A percentile compares a stretch with the other conserved stretches of the same genome.
Evolutionary conservation across 2,888 invertebrate genomes (phyloP).

Genomic region (Drosophila nigricruria): DNA sequence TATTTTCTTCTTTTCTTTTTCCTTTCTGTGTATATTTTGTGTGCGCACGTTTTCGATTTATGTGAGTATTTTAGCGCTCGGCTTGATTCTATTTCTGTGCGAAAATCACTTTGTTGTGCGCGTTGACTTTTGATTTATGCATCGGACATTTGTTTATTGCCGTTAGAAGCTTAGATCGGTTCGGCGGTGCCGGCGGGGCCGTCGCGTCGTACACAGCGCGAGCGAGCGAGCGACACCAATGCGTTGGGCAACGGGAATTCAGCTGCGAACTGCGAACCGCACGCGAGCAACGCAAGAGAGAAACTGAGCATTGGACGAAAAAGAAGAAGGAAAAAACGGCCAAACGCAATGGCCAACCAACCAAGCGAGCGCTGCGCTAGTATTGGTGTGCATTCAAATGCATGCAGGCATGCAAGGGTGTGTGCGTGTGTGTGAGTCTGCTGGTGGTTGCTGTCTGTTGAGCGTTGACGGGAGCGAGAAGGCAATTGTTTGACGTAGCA

Average conservation of each 20-base stretch:
- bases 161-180: conserved; percentile 14
- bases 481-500: conserved; percentile 19
- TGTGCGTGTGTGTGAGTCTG: conserved; percentile 19
- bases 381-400: conserved; percentile 30
- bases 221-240: conserved; percentile 27
- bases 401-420: neutral
- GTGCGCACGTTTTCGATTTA: conserved; percentile 57
- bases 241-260: conserved; percentile 10
- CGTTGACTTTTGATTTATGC: conserved; percentile 60
- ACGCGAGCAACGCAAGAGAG: conserved; percentile 64
- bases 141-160: conserved; percentile 63
- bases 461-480: conserved; percentile 43
- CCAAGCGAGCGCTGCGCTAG: conserved; percentile 36
- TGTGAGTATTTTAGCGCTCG: conserved; percentile 41
- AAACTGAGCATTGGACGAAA: conserved; percentile 48
- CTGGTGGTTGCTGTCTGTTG: conserved; percentile 47
- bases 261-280: conserved; percentile 57
- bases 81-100: conserved; percentile 40
- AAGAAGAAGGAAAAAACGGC: conserved; percentile 26
- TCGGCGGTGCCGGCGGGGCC: conserved; percentile 46
- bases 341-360: conserved; percentile 69
- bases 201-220: conserved; percentile 12
- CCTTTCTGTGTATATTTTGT: conserved; percentile 15
- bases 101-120: conserved; percentile 31
- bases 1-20: neutral